Evolutionary conservation across 2,888 invertebrate species (phyloP).

Genomic region (Orthosia incerta): DNA sequence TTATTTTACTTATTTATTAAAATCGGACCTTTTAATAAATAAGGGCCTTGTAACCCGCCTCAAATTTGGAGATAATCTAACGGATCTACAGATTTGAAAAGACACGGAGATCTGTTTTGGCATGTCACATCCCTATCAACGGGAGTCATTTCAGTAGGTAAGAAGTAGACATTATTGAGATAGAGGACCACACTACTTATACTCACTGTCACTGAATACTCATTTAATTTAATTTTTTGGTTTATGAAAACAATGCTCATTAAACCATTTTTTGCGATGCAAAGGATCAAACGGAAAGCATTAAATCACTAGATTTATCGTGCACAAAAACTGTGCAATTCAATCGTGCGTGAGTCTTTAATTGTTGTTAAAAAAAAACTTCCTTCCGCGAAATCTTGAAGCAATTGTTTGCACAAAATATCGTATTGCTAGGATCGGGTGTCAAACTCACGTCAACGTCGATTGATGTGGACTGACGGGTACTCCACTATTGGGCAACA

Average conservation of each 20-base stretch:
- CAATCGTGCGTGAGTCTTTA: slow-evolving; percentile 50
- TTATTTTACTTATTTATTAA: no score
- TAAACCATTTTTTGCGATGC: background rate
- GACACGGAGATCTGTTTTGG: background rate
- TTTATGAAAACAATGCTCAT: background rate
- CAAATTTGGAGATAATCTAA: background rate
- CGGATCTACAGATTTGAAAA: background rate
- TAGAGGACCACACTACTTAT: background rate
- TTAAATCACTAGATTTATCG: slow-evolving; percentile 24
- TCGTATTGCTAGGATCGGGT: slow-evolving; percentile 80
- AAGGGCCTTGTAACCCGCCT: background rate
- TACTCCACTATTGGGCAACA: slow-evolving; percentile 63
- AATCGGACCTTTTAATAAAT: no score
- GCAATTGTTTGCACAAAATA: slow-evolving; percentile 80
- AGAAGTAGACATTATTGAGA: background rate
- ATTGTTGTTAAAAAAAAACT: slow-evolving; percentile 73
- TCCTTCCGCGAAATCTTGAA: slow-evolving; percentile 84
- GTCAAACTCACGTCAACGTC: slow-evolving; percentile 76
- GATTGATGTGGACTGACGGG: slow-evolving; percentile 68
- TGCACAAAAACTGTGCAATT: slow-evolving; percentile 54
- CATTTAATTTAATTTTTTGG: background rate
- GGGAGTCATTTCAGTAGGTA: background rate
- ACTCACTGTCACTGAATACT: background rate
- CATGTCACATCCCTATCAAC: background rate
- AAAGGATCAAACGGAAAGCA: slow-evolving; percentile 5